A percentile compares a stretch with the other conserved stretches of the same genome.
These are phyloP conservation scores for Philereme vetulata DNA, from an alignment of 2,888 invertebrate genomes.

Conservation along the genomic window DNA sequence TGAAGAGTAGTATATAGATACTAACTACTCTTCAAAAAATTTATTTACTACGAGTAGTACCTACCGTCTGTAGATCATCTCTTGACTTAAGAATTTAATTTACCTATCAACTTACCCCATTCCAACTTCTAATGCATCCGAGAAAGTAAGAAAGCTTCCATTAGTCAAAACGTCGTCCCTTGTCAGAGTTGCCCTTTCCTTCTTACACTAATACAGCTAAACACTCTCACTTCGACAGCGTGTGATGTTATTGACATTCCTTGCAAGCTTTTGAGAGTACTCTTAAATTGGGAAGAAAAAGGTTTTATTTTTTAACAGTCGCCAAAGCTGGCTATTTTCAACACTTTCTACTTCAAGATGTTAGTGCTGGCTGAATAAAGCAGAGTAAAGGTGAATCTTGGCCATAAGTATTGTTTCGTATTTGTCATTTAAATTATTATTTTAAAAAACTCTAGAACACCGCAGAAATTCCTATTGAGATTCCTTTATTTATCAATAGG, in stretches of 20 bases:
- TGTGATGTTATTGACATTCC: slow-evolving; percentile 67
- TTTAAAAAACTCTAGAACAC: too few species aligned
- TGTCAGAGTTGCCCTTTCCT: slow-evolving; percentile 71
- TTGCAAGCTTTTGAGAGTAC: slow-evolving; percentile 44
- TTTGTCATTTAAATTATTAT: too few species aligned
- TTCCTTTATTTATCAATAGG: too few species aligned
- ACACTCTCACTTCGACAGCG: slow-evolving; percentile 59
- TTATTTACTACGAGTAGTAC: too few species aligned
- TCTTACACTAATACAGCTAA: slow-evolving; percentile 65
- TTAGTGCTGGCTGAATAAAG: too few species aligned
- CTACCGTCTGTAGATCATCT: background rate
- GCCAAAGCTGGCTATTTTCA: too few species aligned
- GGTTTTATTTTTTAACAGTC: slow-evolving; percentile 1
- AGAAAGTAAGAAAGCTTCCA: slow-evolving; percentile 66
- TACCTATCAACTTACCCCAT: slow-evolving; percentile 21
- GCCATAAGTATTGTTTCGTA: too few species aligned
- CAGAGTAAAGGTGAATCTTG: too few species aligned
- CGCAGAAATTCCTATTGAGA: too few species aligned
- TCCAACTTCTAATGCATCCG: slow-evolving; percentile 41
- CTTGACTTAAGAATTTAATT: slow-evolving; percentile 26
- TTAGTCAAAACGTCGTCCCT: slow-evolving; percentile 82
- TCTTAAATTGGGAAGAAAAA: slow-evolving; percentile 9
- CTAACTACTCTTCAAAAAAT: too few species aligned
- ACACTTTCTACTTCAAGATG: too few species aligned
- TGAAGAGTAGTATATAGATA: too few species aligned